A percentile compares a stretch with the other conserved stretches of the same genome.
phyloP scores from a whole-genome alignment of 2,888 invertebrate species.

The Tachystola acroxantha region DNA sequence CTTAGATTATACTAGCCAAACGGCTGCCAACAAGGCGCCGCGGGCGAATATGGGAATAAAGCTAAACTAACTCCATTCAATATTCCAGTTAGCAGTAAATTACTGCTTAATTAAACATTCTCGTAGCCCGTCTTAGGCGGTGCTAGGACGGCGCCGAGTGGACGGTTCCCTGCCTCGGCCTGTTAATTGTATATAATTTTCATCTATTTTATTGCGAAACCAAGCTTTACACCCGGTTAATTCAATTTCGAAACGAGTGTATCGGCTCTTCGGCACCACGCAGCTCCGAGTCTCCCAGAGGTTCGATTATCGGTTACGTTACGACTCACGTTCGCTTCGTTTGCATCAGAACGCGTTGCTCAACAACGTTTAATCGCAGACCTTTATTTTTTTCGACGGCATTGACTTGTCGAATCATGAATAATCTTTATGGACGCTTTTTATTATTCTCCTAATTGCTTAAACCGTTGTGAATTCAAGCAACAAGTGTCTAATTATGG shows the following conservation, averaged over 20 bases:
- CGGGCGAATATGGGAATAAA: constrained; percentile 24
- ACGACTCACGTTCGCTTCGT: constrained; percentile 22
- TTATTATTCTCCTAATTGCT: constrained; percentile 18
- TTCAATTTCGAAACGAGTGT: constrained; percentile 31
- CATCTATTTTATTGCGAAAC: constrained; percentile 36
- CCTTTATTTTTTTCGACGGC: constrained; percentile 24
- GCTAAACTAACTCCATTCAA: constrained; percentile 32
- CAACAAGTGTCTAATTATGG: constrained; percentile 24
- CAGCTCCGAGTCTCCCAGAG: constrained; percentile 15
- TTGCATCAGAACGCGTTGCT: constrained; percentile 32
- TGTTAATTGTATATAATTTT: constrained; percentile 43
- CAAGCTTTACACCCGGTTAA: constrained; percentile 27
- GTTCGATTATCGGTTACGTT: constrained; percentile 31
- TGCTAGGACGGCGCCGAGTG: constrained; percentile 22
- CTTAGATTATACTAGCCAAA: constrained; percentile 26
- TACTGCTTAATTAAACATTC: constrained; percentile 54
- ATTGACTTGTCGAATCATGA: constrained; percentile 27
- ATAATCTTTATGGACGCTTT: constrained; percentile 14
- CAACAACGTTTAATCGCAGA: constrained; percentile 24
- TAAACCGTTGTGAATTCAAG: constrained; percentile 9
- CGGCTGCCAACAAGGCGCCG: constrained; percentile 24
- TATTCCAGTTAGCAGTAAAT: constrained; percentile 47
- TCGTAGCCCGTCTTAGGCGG: constrained; percentile 20
- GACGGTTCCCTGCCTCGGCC: constrained; percentile 18
- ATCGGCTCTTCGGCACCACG: constrained; percentile 7